Base-by-base conservation (phyloP, 2,113 vertebrate genomes). In the Murina feae region DNA sequence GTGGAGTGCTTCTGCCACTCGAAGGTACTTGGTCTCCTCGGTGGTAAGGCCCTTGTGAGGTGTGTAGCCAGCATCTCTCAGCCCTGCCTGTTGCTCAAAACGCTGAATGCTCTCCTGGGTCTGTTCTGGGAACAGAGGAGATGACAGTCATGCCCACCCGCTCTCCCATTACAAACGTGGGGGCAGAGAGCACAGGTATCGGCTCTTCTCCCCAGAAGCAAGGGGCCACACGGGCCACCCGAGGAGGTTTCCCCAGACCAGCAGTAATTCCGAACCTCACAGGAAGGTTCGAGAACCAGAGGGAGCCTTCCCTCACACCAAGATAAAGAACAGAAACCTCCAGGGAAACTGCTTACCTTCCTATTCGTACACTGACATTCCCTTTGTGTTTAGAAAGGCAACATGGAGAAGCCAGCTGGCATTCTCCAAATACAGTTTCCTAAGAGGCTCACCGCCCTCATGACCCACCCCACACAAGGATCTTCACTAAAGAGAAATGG, bases 51-150 rank as follows among this genome's bases (percentile, higher is more conserved):
- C 99, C 97, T 99, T 99, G 98, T 99, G 99, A 21, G 99, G 99
- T 42, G 98, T 98, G 97, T 99, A 99, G 32, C 98, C 99, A 32
- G 98, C 98, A 44, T 99, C 99, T 66, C 98, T 99, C 98, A 99
- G 98, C 25, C 99, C 99, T 68, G 99, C 99, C 97, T 99, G 99
- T 97, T 99, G 98, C 97, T 99, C 99, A 95, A 99, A 99, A 92
- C 96, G 99, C 68, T 99, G 99, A 83, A 99, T 98, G 98, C 98
- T 99, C 97, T 99, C 99, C 83, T 99, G 99, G 78, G 98, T 99
- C 96, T 99, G 99, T 96, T 99, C 99, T 99, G 95, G 96, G 55
- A 98, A 98, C 0, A 96, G 92, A 96, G 20, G 81, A 98, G 39
- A 95, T 2, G 60, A 95, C 2, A 6, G 66, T 96, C 90, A 92